Evolutionary conservation across 2,113 vertebrate species (phyloP), one percentile per base, ranked within the genome.

Genomic region (Engraulis encrasicolus): DNA sequence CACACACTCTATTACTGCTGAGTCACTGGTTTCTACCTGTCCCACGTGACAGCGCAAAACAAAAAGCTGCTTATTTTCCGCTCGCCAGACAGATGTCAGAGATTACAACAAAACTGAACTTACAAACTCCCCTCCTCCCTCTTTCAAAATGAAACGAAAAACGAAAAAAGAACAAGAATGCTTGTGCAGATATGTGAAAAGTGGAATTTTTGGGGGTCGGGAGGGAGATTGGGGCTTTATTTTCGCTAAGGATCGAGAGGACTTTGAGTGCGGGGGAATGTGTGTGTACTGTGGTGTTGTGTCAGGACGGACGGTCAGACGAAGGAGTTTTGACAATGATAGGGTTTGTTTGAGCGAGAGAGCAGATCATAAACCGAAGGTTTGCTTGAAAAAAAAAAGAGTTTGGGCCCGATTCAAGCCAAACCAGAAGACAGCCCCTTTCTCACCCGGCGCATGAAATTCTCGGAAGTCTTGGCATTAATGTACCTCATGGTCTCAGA

Each of bases 271-370:
- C n/a, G n/a, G 81, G 71, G 45, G 82, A 83, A 86, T 83, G 80
- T 36, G 61, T 81, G 78, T 40, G 1, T n/a, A 50, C n/a, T n/a
- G n/a, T n/a, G n/a, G 71, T 52, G 79, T 66, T 15, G 74, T 81
- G 83, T 81, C 88, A 88, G 86, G 82, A 86, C 87, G 74, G 88
- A 85, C 86, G 91, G 91, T 91, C 90, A 88, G 88, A 85, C 84
- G 54, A 91, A 91, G 92, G 91, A 92, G 92, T 92, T 91, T 84
- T 71, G 20, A 36, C 66, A 66, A 66, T 74, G 66, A 12, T 12
- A 34, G 66, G 91, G 90, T 93, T 93, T 93, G 89, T 92, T 93
- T 93, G 91, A 92, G 83, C 85, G 85, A 87, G 85, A 87, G 91
- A 90, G 89, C 81, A 88, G 84, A 82, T 38, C 23, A 36, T 50